Base-by-base conservation (phyloP, 2,797 vertebrate species). In the Schizopygopsis pylzovi region DNA sequence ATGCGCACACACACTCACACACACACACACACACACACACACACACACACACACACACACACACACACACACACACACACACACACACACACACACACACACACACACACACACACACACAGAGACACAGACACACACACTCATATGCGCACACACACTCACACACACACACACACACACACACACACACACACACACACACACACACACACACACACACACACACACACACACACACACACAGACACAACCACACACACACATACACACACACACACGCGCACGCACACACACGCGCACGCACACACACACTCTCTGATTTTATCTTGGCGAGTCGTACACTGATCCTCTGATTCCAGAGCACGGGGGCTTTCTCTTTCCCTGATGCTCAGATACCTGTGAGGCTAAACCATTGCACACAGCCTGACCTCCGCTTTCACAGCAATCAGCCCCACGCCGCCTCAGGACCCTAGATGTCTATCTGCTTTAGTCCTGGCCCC, bases 331-430 rank as follows among this genome's bases (percentile, higher is more conserved):
- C 1, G 25, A 63, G 61, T 12, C 91, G 93, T 92, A 94, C 95
- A 94, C 92, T 93, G 93, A 95, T 95, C 93, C 93, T 92, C 93
- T 95, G 92, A 94, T 94, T 94, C 92, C 91, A 93, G 94, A 92
- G 93, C 95, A 94, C 92, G 93, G 70, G 84, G 6, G 79, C 83
- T 88, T 87, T 75, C 78, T 43, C 88, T 88, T 73, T 89, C 91
- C 89, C 92, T 92, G 93, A 94, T 94, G 91, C 92, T 93, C 91
- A 93, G 94, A 94, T 94, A 95, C 94, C 91, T 93, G 90, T 88
- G 91, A 92, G 92, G 92, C 92, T 94, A 93, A 93, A 94, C 91
- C 92, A 61, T 90, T 94, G 91, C 93, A 92, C 90, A 91, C 91
- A 92, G 92, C 92, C 93, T 94, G 95, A 95, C 94, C 94, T 92